A percentile compares a stretch with the other conserved stretches of the same genome.
Conservation (phyloP, 2,888 invertebrate genomes). For the Calameuta pallipes region DNA sequence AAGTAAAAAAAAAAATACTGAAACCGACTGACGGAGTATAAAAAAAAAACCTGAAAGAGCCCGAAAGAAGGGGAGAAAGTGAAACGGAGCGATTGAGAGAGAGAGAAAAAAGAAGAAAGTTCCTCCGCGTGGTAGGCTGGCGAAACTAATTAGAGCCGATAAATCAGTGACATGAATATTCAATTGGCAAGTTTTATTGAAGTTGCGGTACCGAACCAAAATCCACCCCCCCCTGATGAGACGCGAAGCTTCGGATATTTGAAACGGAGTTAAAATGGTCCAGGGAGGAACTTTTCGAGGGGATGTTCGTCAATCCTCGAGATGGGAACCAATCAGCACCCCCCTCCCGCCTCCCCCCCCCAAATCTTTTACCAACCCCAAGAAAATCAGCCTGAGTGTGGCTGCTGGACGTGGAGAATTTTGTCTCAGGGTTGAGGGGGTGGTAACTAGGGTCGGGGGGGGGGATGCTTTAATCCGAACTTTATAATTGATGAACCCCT, state of each 20-base stretch:
- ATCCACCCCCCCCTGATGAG: not conserved
- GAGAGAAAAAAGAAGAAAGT: not conserved
- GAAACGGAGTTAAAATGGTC: not conserved
- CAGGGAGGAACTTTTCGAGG: not conserved
- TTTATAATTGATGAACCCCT: conserved; percentile 23
- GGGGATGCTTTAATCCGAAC: conserved; percentile 15
- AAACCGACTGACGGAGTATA: no score
- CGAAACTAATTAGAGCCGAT: conserved; percentile 13
- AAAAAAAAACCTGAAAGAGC: not conserved
- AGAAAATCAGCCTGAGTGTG: not conserved
- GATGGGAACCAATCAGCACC: not conserved
- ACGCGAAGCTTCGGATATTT: not conserved
- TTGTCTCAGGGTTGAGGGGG: not conserved
- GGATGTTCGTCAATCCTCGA: not conserved
- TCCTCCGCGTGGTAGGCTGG: not conserved
- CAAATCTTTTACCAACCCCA: not conserved
- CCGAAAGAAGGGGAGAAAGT: not conserved
- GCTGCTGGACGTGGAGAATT: not conserved
- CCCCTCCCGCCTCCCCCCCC: not conserved
- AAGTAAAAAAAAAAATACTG: not conserved
- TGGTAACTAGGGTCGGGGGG: not conserved
- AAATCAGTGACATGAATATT: conserved; percentile 20
- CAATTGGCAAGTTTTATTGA: conserved; percentile 17
- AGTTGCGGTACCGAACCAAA: not conserved
- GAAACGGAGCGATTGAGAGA: no score